Conservation (phyloP, 2,888 invertebrate species). For the Mechanitis mazaeus region DNA sequence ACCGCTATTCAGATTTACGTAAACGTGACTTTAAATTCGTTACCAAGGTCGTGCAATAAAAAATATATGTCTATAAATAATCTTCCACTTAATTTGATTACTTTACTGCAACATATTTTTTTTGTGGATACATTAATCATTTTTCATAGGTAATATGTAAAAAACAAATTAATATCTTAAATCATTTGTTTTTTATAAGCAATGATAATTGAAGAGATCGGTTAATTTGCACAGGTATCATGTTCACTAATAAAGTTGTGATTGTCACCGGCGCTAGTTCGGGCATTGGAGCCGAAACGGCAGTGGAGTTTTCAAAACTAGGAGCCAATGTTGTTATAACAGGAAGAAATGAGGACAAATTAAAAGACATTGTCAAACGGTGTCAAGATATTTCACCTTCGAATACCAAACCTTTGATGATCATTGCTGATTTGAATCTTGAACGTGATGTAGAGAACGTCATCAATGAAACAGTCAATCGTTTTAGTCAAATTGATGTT, state of each 20-base stretch:
- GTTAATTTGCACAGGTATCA: conserved; percentile 35
- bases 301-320: conserved; percentile 80
- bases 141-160: too few relatives aligned
- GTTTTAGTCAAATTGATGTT: conserved; percentile 83
- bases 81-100: too few relatives aligned
- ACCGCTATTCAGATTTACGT: too few relatives aligned
- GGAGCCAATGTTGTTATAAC: conserved; percentile 79
- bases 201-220: not conserved
- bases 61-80: too few relatives aligned
- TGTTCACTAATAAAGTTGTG: conserved; percentile 78
- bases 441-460: conserved; percentile 81
- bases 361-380: conserved; percentile 77
- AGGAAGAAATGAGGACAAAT: conserved; percentile 82
- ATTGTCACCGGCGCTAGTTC: conserved; percentile 84
- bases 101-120: too few relatives aligned
- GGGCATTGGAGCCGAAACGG: conserved; percentile 84
- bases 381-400: conserved; percentile 66
- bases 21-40: too few relatives aligned
- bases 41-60: too few relatives aligned
- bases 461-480: conserved; percentile 79
- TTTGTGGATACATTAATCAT: too few relatives aligned
- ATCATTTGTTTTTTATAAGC: too few relatives aligned
- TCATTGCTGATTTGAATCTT: conserved; percentile 81
- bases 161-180: too few relatives aligned
- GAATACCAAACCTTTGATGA: conserved; percentile 66